Evolutionary conservation across 2,888 invertebrate species (phyloP), one percentile per base, ranked within the genome.

Genomic region (Agrilus biguttatus): DNA sequence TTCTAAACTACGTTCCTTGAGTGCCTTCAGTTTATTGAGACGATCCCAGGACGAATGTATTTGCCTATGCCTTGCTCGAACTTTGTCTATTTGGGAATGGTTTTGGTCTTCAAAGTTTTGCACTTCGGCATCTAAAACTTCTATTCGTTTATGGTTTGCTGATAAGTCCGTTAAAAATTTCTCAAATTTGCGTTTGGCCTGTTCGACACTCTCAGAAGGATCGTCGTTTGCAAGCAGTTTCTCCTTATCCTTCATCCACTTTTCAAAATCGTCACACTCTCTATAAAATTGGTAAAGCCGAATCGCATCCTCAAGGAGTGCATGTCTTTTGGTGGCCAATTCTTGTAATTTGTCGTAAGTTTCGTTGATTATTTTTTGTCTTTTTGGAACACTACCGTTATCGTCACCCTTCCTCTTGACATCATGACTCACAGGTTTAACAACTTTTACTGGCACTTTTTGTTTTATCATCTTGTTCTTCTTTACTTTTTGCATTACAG

Each of bases 241-340:
- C 61, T 95, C 93, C 66, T 93, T 93, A 51, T 96, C 96, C 55
- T 83, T 85, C 66, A 96, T 92, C 96, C 97, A 98, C 54, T 82
- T 82, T 65, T 96, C 95, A 61, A 98, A 95, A 67, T 93, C 93
- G 57, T 96, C 95, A 65, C 97, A 97, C 61, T 97, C 96, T 8
- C 88, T 79, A 68, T 90, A 93, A 72, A 97, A 95, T 42, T 84
- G 84, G 67, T 87, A 95, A 44, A 96, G 69, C 53, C 88, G 78
- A 53, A 93, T 90, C 0, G 95, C 87, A 60, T 96, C 96, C 53
- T 91, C 90, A 5, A 97, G 72, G 34, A 90, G 76, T 0, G 83
- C 80, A 49, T 86, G 83, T 0, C 96, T 77, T 19, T 81, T 78
- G 55, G 80, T 72, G 0, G 92, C 89, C 46, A 89, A 73, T 44